phyloP scores from a whole-genome alignment of 2,888 invertebrate genomes.

The Parascotia fuliginaria region DNA sequence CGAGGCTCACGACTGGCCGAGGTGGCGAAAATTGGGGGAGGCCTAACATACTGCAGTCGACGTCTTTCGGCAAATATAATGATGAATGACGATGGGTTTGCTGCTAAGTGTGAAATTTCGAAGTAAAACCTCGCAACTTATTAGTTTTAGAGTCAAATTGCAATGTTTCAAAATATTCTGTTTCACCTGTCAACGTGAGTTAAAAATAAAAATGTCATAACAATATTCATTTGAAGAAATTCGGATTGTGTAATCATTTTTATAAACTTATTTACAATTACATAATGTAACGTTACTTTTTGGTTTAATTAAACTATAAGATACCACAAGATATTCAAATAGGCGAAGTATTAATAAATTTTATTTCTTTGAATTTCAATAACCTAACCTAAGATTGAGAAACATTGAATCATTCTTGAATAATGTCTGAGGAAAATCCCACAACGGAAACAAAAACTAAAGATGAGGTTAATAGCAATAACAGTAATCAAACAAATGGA shows the following conservation, averaged over 20 bases:
- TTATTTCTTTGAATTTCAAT: constrained; percentile 4
- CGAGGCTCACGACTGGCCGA: too few relatives aligned
- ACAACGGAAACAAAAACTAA: constrained; percentile 24
- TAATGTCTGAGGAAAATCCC: constrained; percentile 50
- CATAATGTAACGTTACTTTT: too few relatives aligned
- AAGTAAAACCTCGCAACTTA: too few relatives aligned
- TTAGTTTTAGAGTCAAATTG: too few relatives aligned
- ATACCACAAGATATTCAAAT: background rate
- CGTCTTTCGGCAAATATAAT: too few relatives aligned
- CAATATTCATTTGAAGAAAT: constrained; percentile 3
- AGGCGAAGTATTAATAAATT: constrained; percentile 15
- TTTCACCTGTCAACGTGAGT: background rate
- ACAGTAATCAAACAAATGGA: constrained; percentile 20
- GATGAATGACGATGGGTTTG: too few relatives aligned
- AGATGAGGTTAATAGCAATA: constrained; percentile 23
- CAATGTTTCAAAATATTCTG: background rate
- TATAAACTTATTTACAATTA: background rate
- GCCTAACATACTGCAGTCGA: too few relatives aligned
- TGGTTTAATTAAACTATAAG: background rate
- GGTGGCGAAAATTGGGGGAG: too few relatives aligned
- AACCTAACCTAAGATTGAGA: constrained; percentile 24
- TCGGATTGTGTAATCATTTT: background rate
- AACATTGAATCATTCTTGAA: constrained; percentile 10
- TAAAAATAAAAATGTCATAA: background rate
- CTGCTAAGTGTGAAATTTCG: too few relatives aligned